Conservation (phyloP, 1,140 invertebrate species). For the Laupala kohalensis region DNA sequence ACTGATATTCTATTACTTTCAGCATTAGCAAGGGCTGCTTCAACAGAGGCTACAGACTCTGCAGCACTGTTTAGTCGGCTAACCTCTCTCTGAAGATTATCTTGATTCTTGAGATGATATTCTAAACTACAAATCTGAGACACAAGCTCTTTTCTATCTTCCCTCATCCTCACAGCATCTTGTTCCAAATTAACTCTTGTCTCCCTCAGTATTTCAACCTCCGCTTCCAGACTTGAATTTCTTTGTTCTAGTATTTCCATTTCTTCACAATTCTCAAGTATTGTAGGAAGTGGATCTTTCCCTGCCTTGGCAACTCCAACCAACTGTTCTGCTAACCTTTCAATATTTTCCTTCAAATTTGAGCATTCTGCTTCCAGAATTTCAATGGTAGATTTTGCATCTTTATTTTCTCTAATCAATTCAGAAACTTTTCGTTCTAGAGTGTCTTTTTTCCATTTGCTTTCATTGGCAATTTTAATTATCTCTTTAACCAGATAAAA, state of each 20-base stretch:
- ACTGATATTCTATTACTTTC: not conserved
- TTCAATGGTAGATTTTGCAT: slow-evolving; percentile 20
- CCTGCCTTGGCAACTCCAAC: slow-evolving; percentile 25
- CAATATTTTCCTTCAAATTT: slow-evolving; percentile 28
- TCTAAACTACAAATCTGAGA: not conserved
- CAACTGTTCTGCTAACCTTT: slow-evolving; percentile 19
- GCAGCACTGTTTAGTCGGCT: not conserved
- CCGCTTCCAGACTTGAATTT: slow-evolving; percentile 1
- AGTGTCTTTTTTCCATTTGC: slow-evolving; percentile 28
- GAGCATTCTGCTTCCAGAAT: slow-evolving; percentile 27
- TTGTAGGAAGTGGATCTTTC: slow-evolving; percentile 28
- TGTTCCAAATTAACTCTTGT: slow-evolving; percentile 6
- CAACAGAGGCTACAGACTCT: not conserved
- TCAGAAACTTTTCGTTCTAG: slow-evolving; percentile 29
- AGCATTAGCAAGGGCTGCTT: not conserved
- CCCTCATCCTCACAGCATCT: slow-evolving; percentile 6
- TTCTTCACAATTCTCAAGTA: slow-evolving; percentile 31
- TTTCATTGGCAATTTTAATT: slow-evolving; percentile 25
- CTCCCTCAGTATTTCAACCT: slow-evolving; percentile 8
- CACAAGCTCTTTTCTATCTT: slow-evolving; percentile 3
- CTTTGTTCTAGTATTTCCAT: slow-evolving; percentile 6
- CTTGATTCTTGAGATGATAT: slow-evolving; percentile 5
- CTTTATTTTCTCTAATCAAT: slow-evolving; percentile 25
- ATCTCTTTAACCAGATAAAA: slow-evolving; percentile 24
- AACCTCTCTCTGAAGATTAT: slow-evolving; percentile 1